phyloP scores from a whole-genome alignment of 1,140 invertebrate genomes.

The Eumaeus atala region DNA sequence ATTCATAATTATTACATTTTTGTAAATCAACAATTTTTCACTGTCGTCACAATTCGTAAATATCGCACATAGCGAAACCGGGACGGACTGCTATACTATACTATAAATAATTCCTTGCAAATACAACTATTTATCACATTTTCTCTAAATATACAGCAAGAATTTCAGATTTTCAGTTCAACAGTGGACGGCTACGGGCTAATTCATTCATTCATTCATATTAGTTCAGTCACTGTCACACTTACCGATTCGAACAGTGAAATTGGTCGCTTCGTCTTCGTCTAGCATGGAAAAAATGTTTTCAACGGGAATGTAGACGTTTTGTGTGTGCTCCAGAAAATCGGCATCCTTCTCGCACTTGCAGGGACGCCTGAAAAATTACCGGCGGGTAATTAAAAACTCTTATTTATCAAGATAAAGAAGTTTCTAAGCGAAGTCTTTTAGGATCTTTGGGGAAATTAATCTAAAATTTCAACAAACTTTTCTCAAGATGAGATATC shows the following conservation, averaged over 20 bases:
- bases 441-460: conserved; percentile 33
- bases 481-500: conserved; percentile 38
- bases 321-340: conserved; percentile 68
- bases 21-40: too few species aligned
- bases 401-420: conserved; percentile 22
- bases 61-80: background rate
- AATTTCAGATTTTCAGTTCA: too few species aligned
- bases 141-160: too few species aligned
- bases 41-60: too few species aligned
- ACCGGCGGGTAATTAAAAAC: conserved; percentile 22
- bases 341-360: conserved; percentile 69
- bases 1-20: too few species aligned
- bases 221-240: conserved; percentile 7
- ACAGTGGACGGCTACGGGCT: too few species aligned
- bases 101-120: too few species aligned
- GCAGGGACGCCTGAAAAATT: conserved; percentile 54
- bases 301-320: conserved; percentile 72
- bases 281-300: conserved; percentile 73
- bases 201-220: too few species aligned
- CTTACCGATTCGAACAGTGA: conserved; percentile 63
- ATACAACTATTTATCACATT: too few species aligned
- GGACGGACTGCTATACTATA: too few species aligned
- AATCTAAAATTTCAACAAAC: conserved; percentile 38
- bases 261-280: conserved; percentile 55
- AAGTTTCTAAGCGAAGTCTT: conserved; percentile 20